Evolutionary conservation across 2,888 invertebrate genomes (phyloP).

Genomic region (Lithosia quadra): DNA sequence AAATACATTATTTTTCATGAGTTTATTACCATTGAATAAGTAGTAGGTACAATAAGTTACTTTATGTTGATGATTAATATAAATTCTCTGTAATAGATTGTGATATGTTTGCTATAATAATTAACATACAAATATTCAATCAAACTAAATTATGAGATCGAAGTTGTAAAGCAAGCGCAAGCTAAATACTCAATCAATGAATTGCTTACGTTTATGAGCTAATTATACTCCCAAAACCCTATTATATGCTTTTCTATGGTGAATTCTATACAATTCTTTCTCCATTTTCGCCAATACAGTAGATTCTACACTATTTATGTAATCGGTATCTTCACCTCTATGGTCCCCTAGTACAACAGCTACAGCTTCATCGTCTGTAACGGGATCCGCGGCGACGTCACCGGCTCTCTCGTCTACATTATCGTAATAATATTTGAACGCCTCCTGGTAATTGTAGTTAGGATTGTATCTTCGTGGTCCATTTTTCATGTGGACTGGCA

Average conservation of each 20-base stretch:
- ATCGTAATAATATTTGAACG: constrained; percentile 56
- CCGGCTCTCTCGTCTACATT: constrained; percentile 28
- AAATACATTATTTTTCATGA: not conserved
- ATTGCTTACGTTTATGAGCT: not conserved
- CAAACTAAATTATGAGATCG: constrained; percentile 19
- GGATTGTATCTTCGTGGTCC: constrained; percentile 86
- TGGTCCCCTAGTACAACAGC: constrained; percentile 59
- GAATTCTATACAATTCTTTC: constrained; percentile 71
- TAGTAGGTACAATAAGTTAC: not conserved
- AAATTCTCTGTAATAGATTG: not conserved
- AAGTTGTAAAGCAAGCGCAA: constrained; percentile 4
- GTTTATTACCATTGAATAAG: constrained; percentile 5
- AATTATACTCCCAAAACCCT: constrained; percentile 35
- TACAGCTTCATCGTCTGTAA: constrained; percentile 54
- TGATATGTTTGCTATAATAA: constrained; percentile 3
- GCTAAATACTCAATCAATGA: not conserved
- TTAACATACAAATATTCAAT: constrained; percentile 1
- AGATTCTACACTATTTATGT: constrained; percentile 57
- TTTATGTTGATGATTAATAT: not conserved
- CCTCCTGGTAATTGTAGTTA: constrained; percentile 72
- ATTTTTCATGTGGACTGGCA: constrained; percentile 88
- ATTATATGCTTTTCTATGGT: constrained; percentile 64
- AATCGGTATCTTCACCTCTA: constrained; percentile 48
- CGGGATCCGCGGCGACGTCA: constrained; percentile 52
- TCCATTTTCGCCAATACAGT: constrained; percentile 67